These are phyloP conservation scores for Cabera pusaria DNA, from an alignment of 2,888 invertebrate species.

Conservation along the genomic window DNA sequence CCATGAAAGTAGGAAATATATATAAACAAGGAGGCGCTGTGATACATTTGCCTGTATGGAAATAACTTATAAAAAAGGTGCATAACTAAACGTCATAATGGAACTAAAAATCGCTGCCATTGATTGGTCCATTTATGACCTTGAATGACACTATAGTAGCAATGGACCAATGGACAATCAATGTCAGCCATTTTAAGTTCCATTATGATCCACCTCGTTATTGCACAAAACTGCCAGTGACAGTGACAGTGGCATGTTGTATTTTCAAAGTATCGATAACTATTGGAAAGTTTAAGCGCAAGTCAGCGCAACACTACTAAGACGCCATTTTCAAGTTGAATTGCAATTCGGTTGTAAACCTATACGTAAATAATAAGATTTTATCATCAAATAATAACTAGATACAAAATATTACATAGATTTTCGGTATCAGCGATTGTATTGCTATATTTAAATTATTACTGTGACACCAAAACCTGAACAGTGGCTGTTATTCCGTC, in stretches of 20 bases:
- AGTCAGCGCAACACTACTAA: slow-evolving; percentile 47
- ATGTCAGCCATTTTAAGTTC: too few species aligned
- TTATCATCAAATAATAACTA: slow-evolving; percentile 37
- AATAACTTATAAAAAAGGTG: too few species aligned
- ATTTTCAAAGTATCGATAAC: slow-evolving; percentile 8
- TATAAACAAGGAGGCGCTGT: too few species aligned
- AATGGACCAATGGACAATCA: too few species aligned
- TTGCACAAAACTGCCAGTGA: too few species aligned
- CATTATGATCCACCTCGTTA: too few species aligned
- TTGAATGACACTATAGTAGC: too few species aligned
- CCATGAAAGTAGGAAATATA: too few species aligned
- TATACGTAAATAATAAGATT: slow-evolving; percentile 38
- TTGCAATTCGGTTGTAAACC: slow-evolving; percentile 44
- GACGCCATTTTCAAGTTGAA: slow-evolving; percentile 71
- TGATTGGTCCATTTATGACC: too few species aligned
- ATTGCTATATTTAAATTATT: slow-evolving; percentile 27
- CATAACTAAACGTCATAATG: too few species aligned
- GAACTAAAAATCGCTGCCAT: too few species aligned
- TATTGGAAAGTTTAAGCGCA: slow-evolving; percentile 28
- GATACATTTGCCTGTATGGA: too few species aligned
- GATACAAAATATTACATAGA: slow-evolving; percentile 4
- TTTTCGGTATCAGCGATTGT: slow-evolving; percentile 25
- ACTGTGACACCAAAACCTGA: slow-evolving; percentile 32
- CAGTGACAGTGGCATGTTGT: slow-evolving; percentile 24
- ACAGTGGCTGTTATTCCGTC: slow-evolving; percentile 26